Percentiles rank a stretch among this genome's conserved stretches.
Evolutionary conservation across 2,113 vertebrate species (phyloP).

Genomic region (Pampusana beccarii): DNA sequence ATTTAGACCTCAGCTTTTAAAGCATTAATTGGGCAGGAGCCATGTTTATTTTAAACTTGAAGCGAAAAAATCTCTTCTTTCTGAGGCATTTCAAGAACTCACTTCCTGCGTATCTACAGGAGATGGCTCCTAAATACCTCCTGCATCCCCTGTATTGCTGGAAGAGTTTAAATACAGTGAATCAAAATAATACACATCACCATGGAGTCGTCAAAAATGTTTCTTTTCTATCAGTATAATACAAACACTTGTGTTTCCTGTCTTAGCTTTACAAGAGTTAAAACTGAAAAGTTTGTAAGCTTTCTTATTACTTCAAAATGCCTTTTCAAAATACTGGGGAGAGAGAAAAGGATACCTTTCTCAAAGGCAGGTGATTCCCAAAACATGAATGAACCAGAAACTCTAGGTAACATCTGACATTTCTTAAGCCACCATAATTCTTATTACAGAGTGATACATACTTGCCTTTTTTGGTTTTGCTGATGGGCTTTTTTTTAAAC

Average conservation of each 20-base stretch:
- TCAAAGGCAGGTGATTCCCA: not conserved
- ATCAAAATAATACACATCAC: not conserved
- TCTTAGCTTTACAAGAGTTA: not conserved
- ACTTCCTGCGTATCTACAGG: conserved; percentile 37
- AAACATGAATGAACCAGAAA: not conserved
- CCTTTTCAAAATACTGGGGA: not conserved
- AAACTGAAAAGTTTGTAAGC: not conserved
- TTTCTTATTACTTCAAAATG: not conserved
- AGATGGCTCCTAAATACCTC: conserved; percentile 41
- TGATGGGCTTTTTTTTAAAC: not conserved
- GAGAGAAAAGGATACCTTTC: not conserved
- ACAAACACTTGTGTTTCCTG: not conserved
- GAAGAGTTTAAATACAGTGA: not conserved
- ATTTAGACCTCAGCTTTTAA: conserved; percentile 17
- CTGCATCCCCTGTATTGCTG: not conserved
- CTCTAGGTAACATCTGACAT: not conserved
- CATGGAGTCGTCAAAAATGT: not conserved
- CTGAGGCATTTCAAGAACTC: conserved; percentile 50
- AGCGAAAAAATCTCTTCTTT: conserved; percentile 4
- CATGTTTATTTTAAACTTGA: conserved; percentile 44
- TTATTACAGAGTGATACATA: not conserved
- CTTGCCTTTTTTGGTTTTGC: not conserved
- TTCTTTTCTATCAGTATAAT: not conserved
- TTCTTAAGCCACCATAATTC: not conserved
- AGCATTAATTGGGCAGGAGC: conserved; percentile 1